Conservation (phyloP, 92 coral and sea anemone species). For the Diadumene lineata region DNA sequence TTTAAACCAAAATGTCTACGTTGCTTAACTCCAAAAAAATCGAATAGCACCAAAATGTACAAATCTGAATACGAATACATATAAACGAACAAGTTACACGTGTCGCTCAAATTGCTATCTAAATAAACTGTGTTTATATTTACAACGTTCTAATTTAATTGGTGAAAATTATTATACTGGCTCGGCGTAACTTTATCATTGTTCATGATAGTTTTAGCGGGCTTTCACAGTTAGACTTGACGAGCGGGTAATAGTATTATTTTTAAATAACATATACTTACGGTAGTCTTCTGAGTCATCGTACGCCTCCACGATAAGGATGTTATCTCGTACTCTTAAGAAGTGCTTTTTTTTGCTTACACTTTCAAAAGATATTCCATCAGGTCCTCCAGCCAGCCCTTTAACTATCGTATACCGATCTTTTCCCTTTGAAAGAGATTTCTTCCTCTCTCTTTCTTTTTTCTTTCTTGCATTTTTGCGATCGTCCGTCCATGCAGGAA, state of each 20-base stretch:
- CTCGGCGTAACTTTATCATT: neutral
- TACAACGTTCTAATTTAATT: neutral
- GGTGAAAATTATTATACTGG: neutral
- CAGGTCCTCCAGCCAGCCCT: constrained; percentile 89
- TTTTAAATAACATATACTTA: constrained; percentile 46
- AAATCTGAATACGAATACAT: neutral
- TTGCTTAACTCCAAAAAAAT: too few relatives aligned
- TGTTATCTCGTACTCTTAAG: constrained; percentile 77
- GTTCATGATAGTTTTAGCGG: neutral
- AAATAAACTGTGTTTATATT: neutral
- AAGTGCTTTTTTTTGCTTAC: constrained; percentile 76
- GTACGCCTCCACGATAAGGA: constrained; percentile 81
- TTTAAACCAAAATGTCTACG: too few relatives aligned
- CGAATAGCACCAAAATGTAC: neutral
- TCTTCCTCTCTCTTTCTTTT: constrained; percentile 66
- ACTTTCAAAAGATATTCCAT: constrained; percentile 94
- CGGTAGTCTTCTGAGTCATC: constrained; percentile 93
- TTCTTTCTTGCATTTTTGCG: constrained; percentile 68
- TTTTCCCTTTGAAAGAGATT: constrained; percentile 74
- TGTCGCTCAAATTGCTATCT: neutral
- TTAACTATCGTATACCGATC: constrained; percentile 89
- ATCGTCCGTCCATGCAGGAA: constrained; percentile 72
- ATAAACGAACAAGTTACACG: neutral
- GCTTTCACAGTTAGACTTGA: neutral
- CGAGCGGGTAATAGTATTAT: neutral